phyloP scores from a whole-genome alignment of 2,113 vertebrate genomes.

The Erythrolamprus reginae region DNA sequence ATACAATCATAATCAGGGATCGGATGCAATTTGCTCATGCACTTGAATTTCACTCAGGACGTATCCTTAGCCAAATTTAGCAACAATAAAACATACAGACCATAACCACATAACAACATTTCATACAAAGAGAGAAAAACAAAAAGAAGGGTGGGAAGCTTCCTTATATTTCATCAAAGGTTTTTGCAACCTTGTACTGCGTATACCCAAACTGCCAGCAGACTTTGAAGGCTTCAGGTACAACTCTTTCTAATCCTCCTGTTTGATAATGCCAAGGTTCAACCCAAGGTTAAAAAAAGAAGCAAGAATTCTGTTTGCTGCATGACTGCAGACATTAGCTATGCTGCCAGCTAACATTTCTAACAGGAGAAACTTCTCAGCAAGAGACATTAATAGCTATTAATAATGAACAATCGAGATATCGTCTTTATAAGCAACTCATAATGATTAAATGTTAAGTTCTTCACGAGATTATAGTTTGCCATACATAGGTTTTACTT shows the following conservation, averaged over 20 bases:
- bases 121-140: not conserved
- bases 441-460: not conserved
- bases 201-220: not conserved
- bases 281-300: not conserved
- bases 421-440: not conserved
- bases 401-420: not conserved
- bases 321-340: not conserved
- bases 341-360: not conserved
- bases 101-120: not conserved
- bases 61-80: not conserved
- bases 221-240: not conserved
- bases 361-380: not conserved
- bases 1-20: not conserved
- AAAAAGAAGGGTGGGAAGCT: not conserved
- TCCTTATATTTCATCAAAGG: not conserved
- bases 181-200: not conserved
- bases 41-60: not conserved
- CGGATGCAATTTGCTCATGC: not conserved
- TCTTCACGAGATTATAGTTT: not conserved
- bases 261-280: not conserved
- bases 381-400: not conserved
- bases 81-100: not conserved
- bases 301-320: not conserved
- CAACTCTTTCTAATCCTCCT: not conserved
- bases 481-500: not conserved